Evolutionary conservation across 2,113 vertebrate species (phyloP), one percentile per base, ranked within the genome.

Genomic region (Proterorhinus semilunaris): DNA sequence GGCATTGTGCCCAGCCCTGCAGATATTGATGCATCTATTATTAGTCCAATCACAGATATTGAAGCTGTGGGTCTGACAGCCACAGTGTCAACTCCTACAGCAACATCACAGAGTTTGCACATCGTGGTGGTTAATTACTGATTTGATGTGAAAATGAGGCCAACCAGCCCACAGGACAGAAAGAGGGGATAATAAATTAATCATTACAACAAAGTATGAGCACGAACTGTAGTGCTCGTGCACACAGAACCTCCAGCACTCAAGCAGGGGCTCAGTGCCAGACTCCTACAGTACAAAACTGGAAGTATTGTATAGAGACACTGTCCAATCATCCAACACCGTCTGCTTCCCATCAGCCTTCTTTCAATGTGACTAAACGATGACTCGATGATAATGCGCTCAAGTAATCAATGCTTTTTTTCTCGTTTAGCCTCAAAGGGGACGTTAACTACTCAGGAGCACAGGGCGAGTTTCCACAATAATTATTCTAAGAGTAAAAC

Each of bases 11-110:
- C 83, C 42, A n/a, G 65, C 48, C 71, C 80, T 84, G 80, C 81
- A 86, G 84, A 80, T 87, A 91, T 89, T 62, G 87, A 89, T 89
- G 75, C 68, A 71, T 81, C 86, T 92, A 89, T 91, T 91, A 91
- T 89, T 90, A 91, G 85, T 64, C 62, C 59, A 71, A 89, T 90
- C 73, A 68, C 75, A 88, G 82, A 82, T 83, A 81, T 68, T 78
- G 81, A 85, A 78, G 78, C 36, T 10, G 69, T 75, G 8, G 27
- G 66, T 76, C 52, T 53, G 74, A 80, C 80, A 76, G 72, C 75
- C 67, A 87, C 57, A 68, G 70, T 74, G 83, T 76, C 66, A 44
- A 64, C 71, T 70, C 69, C 78, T 75, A 58, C 63, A 83, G 76
- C 73, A 68, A 61, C 46, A 16, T 62, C 50, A 65, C 68, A 72